These are phyloP conservation scores for Plumapathes pennacea DNA, from an alignment of 92 coral and sea anemone genomes.

Conservation along the genomic window DNA sequence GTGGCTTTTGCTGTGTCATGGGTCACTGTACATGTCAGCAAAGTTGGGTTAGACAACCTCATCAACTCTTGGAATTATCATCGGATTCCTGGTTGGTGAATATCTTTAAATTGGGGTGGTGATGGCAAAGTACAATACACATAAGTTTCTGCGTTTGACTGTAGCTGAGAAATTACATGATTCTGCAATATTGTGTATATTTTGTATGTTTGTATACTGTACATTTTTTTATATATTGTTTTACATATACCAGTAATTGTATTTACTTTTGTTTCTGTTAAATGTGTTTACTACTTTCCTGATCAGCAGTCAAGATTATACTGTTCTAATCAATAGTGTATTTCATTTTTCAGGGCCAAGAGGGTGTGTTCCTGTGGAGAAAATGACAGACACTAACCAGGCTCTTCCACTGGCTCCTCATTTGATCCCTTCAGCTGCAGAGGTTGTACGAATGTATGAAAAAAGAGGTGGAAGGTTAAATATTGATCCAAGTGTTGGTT, in stretches of 20 bases:
- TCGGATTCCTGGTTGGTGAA: constrained; percentile 16
- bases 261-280: too few species aligned
- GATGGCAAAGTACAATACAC: too few species aligned
- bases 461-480: constrained; percentile 24
- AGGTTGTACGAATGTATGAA: constrained; percentile 25
- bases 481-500: constrained; percentile 34
- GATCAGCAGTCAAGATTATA: too few species aligned
- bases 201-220: too few species aligned
- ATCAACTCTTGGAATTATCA: constrained; percentile 21
- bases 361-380: constrained; percentile 33
- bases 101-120: too few species aligned
- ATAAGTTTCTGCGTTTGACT: too few species aligned
- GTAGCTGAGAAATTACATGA: too few species aligned
- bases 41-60: constrained; percentile 21
- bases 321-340: too few species aligned
- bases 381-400: constrained; percentile 9
- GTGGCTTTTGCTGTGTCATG: constrained; percentile 28
- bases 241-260: too few species aligned
- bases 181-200: too few species aligned
- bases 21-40: constrained; percentile 23
- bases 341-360: constrained; percentile 12
- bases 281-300: too few species aligned
- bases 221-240: too few species aligned
- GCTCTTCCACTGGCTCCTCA: constrained; percentile 14
- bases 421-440: constrained; percentile 18